Conservation (phyloP, 2,888 invertebrate genomes). For the Parnassius glacialis region DNA sequence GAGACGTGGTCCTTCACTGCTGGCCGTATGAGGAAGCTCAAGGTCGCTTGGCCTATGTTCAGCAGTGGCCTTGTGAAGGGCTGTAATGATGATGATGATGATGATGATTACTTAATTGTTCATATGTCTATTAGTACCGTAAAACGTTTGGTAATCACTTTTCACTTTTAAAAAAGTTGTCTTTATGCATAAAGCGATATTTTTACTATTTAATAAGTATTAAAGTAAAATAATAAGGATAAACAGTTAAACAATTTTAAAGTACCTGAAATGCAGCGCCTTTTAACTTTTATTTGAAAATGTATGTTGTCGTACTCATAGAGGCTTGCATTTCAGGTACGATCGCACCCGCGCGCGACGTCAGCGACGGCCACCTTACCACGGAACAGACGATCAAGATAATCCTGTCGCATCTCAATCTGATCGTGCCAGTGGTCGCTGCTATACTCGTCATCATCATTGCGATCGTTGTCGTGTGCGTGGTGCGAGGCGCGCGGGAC, state of each 20-base stretch:
- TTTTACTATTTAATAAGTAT: too few relatives aligned
- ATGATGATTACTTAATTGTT: too few relatives aligned
- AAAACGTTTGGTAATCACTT: too few relatives aligned
- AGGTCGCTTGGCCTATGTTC: too few relatives aligned
- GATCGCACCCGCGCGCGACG: slow-evolving; percentile 92
- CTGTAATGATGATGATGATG: too few relatives aligned
- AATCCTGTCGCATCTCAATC: slow-evolving; percentile 93
- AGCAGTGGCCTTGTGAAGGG: too few relatives aligned
- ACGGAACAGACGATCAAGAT: slow-evolving; percentile 92
- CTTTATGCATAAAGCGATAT: too few relatives aligned
- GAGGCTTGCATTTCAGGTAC: slow-evolving; percentile 91
- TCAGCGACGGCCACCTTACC: slow-evolving; percentile 84
- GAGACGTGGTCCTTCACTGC: too few relatives aligned
- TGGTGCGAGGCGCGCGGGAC: slow-evolving; percentile 91
- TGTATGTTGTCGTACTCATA: slow-evolving; percentile 29
- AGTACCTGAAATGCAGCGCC: slow-evolving; percentile 79
- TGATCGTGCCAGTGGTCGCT: slow-evolving; percentile 96
- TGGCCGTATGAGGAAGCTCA: too few relatives aligned
- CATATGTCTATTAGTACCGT: too few relatives aligned
- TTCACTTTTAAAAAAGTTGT: too few relatives aligned
- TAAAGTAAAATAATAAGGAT: background rate
- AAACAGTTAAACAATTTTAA: slow-evolving; percentile 7
- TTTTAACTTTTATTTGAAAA: slow-evolving; percentile 29
- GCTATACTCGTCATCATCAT: slow-evolving; percentile 95
- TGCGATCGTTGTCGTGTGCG: slow-evolving; percentile 95